Evolutionary conservation across 2,113 vertebrate genomes (phyloP).

Genomic region (Nothobranchius furzeri): DNA sequence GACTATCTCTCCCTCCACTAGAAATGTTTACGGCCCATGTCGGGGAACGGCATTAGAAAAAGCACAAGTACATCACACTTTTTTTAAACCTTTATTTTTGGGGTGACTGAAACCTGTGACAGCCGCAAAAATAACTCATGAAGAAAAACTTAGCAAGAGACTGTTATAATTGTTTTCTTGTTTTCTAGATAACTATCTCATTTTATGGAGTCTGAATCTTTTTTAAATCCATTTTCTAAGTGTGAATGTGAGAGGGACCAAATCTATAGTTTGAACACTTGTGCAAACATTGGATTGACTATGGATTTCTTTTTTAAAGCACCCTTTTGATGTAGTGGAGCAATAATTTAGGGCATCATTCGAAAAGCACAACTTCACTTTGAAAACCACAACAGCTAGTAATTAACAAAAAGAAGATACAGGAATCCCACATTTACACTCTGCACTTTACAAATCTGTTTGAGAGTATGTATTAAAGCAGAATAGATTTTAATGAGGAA

Average conservation of each 20-base stretch:
- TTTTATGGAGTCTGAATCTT: slow-evolving; percentile 75
- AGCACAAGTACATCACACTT: slow-evolving; percentile 76
- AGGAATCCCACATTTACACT: slow-evolving; percentile 39
- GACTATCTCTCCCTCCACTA: slow-evolving; percentile 59
- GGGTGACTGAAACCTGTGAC: slow-evolving; percentile 70
- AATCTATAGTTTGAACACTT: slow-evolving; percentile 54
- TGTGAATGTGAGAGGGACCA: slow-evolving; percentile 79
- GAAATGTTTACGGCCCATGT: slow-evolving; percentile 63
- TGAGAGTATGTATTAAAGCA: slow-evolving; percentile 23
- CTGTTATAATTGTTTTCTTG: slow-evolving; percentile 81
- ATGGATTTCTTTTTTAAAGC: slow-evolving; percentile 43
- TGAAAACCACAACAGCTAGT: slow-evolving; percentile 38
- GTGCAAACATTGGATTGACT: slow-evolving; percentile 34
- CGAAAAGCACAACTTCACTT: slow-evolving; percentile 54
- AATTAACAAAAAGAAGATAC: slow-evolving; percentile 27
- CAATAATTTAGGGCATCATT: slow-evolving; percentile 40
- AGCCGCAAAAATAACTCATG: slow-evolving; percentile 72
- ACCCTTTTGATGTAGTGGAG: slow-evolving; percentile 45
- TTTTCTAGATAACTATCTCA: slow-evolving; percentile 81
- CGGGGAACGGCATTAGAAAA: slow-evolving; percentile 65
- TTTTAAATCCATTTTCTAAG: slow-evolving; percentile 79
- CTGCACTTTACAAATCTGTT: slow-evolving; percentile 21
- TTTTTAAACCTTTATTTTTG: slow-evolving; percentile 23
- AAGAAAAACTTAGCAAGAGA: slow-evolving; percentile 75
- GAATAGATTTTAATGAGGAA: slow-evolving; percentile 5